A percentile compares a stretch with the other conserved stretches of the same genome.
phyloP scores from a whole-genome alignment of 2,888 invertebrate species.

The Kuschelorhynchus macadamiae region DNA sequence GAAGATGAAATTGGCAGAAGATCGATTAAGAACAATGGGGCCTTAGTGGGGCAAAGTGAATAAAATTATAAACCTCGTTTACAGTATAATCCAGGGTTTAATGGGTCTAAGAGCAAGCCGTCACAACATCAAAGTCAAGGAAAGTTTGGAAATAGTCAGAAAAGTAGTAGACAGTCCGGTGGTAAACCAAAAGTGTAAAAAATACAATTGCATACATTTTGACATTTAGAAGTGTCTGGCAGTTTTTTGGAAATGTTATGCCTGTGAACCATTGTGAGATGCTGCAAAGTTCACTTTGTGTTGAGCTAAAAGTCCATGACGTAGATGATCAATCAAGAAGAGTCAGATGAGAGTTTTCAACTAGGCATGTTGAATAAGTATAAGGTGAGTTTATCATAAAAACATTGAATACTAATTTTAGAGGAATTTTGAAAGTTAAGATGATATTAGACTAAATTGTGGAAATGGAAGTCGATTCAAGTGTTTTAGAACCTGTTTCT shows the following conservation, averaged over 20 bases:
- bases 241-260: neutral
- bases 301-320: neutral
- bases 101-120: too few species aligned
- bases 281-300: neutral
- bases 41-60: neutral
- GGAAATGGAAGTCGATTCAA: neutral
- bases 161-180: too few species aligned
- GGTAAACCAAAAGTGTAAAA: neutral
- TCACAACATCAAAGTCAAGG: too few species aligned
- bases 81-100: too few species aligned
- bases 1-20: conserved; percentile 34
- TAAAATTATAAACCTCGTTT: too few species aligned
- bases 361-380: conserved; percentile 2
- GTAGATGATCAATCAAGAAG: neutral
- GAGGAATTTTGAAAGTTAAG: neutral
- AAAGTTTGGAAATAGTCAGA: too few species aligned
- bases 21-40: conserved; percentile 31
- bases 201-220: neutral
- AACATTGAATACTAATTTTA: neutral
- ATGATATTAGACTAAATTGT: neutral
- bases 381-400: neutral
- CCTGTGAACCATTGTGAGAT: neutral
- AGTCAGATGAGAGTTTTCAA: neutral
- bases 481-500: neutral
- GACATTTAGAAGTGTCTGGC: neutral